Evolutionary conservation across 2,113 vertebrate species (phyloP), one percentile per base, ranked within the genome.

Genomic region (Daubentonia madagascariensis): DNA sequence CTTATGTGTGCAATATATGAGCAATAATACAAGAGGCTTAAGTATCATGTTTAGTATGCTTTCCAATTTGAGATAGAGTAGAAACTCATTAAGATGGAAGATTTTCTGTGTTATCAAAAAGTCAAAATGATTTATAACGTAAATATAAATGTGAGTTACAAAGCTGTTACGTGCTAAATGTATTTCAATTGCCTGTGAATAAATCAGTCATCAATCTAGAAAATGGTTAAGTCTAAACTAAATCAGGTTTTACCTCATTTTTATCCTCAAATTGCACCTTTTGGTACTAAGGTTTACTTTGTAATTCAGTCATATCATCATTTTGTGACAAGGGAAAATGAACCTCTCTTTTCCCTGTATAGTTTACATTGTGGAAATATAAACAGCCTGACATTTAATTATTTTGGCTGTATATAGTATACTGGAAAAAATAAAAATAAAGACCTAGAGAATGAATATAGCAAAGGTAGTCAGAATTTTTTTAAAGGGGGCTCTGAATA

Each of bases 21-120:
- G 23, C n/a, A 98, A n/a, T 76, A 63, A 92, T 91, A 54, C 6
- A 96, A 54, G 45, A 97, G 16, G 23, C 81, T 83, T 96, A 78
- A 88, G 30, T 90, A 91, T 37, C 73, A 85, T 48, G 43, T 32
- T 97, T 98, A 89, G 70, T 80, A 86, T 95, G 80, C 5, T 91
- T 98, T 96, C 92, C 48, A 81, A 61, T 98, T 97, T 97, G 89
- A 96, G 97, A 52, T 37, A 84, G 98, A 97, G 91, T 98, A 98
- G 97, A 98, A 88, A 92, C 65, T 98, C 81, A 94, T 96, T 90
- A 93, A 96, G 83, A 94, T 97, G 95, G 96, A 98, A 97, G 68
- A 94, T 67, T 89, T 96, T 85, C 65, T 97, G 35, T 96, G 22
- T 70, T 98, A 96, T 94, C 57, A 90, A 94, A 98, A 98, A 96